Base-by-base conservation (phyloP, 2,797 vertebrate species). In the Gymnodraco acuticeps region DNA sequence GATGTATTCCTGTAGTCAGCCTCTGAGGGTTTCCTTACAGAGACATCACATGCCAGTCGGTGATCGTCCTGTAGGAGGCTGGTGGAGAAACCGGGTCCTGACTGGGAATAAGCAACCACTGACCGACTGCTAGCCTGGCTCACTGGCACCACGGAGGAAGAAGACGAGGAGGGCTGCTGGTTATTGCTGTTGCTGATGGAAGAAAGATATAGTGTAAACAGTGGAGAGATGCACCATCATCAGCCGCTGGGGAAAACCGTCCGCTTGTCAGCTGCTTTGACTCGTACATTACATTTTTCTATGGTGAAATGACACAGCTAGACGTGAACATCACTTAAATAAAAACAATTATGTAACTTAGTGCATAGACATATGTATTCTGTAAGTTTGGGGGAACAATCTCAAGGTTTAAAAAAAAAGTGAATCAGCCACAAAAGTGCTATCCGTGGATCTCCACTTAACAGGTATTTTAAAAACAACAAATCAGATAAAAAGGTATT, bases 131-230 rank as follows among this genome's bases (percentile, higher is more conserved):
- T 70, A 31, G 79, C 61, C 54, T 90, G 90, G 31, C 75, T 85
- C 78, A 92, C 86, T 59, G 82, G 84, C 47, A 64, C 80, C n/a
- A 91, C 52, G 0, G 92, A 89, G 23, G 93, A 88, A 33, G 91
- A 95, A 8, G 90, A 91, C 0, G 89, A 92, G 16, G 88, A 93
- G 6, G 93, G 92, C 81, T 91, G 92, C 84, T 92, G 93, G 82
- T 75, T 92, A 77, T 65, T 84, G 78, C 68, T 86, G 64, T 77
- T 55, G 70, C 62, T 83, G 51, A 20, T 16, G 42, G 81, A 75
- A 53, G 20, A 82, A 3, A 38, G 33, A 58, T 41, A 43, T 51
- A 31, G 8, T 27, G 41, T 33, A 58, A 72, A 19, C 15, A 45
- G n/a, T 38, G 33, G 33, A 38, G 33, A 38, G 8, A 38, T 38